These are phyloP conservation scores for Astreopora myriophthalma DNA, from an alignment of 64 coral and sea anemone species.

Conservation along the genomic window DNA sequence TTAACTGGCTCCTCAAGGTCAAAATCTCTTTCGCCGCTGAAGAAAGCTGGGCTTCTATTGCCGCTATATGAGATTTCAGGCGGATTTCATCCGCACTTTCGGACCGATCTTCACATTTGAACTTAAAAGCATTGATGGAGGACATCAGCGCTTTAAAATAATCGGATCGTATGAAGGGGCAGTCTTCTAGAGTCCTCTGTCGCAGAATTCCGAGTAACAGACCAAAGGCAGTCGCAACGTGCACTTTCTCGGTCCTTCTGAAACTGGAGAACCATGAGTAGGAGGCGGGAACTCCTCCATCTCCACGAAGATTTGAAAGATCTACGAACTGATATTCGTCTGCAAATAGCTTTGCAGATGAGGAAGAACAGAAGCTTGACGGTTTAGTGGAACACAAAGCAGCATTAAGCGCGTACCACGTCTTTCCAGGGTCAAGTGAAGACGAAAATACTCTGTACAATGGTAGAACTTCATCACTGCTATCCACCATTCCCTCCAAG, in stretches of 20 bases:
- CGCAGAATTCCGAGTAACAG: background rate
- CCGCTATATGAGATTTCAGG: background rate
- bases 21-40: background rate
- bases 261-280: background rate
- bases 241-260: background rate
- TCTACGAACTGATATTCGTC: background rate
- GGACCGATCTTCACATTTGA: too few relatives aligned
- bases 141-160: background rate
- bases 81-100: too few relatives aligned
- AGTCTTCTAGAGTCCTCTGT: background rate
- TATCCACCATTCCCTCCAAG: background rate
- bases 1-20: background rate
- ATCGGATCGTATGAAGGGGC: background rate
- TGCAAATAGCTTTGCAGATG: background rate
- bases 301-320: background rate
- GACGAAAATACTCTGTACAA: background rate
- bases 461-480: background rate
- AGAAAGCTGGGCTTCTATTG: background rate
- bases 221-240: slow-evolving; percentile 18
- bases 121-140: too few relatives aligned
- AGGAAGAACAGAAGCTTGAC: background rate
- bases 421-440: background rate
- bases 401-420: background rate
- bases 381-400: background rate
- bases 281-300: background rate